Base-by-base conservation (phyloP, 2,797 vertebrate genomes). In the Characodon lateralis region DNA sequence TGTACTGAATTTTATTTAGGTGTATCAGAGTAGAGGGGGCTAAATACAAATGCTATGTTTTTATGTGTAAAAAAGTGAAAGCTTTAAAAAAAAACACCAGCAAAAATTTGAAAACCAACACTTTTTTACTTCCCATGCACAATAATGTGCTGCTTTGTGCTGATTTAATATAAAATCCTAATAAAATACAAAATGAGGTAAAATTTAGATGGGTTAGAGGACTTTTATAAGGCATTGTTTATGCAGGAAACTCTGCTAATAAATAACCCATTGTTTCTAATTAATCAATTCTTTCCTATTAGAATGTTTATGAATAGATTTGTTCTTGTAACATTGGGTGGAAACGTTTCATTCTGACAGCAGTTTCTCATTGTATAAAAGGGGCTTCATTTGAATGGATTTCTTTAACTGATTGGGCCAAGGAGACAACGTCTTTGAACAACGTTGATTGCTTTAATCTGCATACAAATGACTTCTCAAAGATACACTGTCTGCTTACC, bases 401-500 rank as follows among this genome's bases (percentile, higher is more conserved):
- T 81, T 79, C 41, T 83, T 80, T 73, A 87, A 85, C 51, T 85
- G 83, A 89, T 86, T 78, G 74, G 77, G 20, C 78, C 66, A 80
- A 83, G 26, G 6, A 79, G 79, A 61, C 13, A 12, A 71, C 1
- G 16, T 82, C 73, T 83, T 72, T 78, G 74, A 46, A 58, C 53
- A 75, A 71, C 72, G 59, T 51, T 88, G 85, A 92, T 86, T 88
- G 72, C 74, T 73, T 74, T 82, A 85, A 86, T 91, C 77, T 88
- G 80, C 85, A 89, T 88, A 66, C 77, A 89, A 81, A 93, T 88
- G 56, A 89, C 83, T 1, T 46, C 75, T 86, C 46, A 53, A 85
- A 74, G 65, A 72, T 84, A 81, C 1, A 1, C 39, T 61, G 72
- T 48, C 72, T 50, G 41, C 35, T 26, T 76, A 61, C 68, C 24